Conservation (phyloP, 2,113 vertebrate genomes). For the Psilopogon haemacephalus region DNA sequence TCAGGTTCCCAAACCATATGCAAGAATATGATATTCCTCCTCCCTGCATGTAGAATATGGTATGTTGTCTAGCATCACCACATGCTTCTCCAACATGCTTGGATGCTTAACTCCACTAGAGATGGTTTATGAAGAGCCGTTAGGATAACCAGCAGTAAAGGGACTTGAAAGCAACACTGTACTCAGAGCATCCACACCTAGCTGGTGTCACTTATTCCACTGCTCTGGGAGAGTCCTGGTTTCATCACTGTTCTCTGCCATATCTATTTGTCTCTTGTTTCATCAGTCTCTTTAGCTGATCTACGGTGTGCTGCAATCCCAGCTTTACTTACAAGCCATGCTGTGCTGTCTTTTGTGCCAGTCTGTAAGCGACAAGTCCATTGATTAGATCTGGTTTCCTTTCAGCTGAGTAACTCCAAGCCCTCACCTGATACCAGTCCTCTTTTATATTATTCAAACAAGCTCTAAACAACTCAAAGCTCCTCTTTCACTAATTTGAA, state of each 20-base stretch:
- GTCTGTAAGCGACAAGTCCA: not conserved
- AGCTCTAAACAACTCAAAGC: not conserved
- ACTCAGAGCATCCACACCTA: not conserved
- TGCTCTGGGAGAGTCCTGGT: not conserved
- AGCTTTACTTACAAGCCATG: not conserved
- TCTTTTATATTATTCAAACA: not conserved
- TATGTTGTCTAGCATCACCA: not conserved
- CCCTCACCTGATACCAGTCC: not conserved
- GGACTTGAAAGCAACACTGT: not conserved
- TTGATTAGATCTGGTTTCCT: not conserved
- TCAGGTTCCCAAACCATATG: not conserved
- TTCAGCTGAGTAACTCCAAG: not conserved
- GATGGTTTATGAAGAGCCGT: not conserved
- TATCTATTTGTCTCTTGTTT: not conserved
- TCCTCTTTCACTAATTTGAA: not conserved
- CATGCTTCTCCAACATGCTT: not conserved
- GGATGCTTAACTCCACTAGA: not conserved
- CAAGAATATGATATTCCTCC: not conserved
- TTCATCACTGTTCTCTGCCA: not conserved
- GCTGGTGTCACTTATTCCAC: not conserved
- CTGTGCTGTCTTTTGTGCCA: not conserved
- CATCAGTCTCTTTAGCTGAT: not conserved
- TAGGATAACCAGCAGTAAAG: not conserved
- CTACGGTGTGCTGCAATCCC: not conserved
- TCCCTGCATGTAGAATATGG: not conserved